Base-by-base conservation (phyloP, 2,888 invertebrate genomes). In the Omphaloscelis lunosa region DNA sequence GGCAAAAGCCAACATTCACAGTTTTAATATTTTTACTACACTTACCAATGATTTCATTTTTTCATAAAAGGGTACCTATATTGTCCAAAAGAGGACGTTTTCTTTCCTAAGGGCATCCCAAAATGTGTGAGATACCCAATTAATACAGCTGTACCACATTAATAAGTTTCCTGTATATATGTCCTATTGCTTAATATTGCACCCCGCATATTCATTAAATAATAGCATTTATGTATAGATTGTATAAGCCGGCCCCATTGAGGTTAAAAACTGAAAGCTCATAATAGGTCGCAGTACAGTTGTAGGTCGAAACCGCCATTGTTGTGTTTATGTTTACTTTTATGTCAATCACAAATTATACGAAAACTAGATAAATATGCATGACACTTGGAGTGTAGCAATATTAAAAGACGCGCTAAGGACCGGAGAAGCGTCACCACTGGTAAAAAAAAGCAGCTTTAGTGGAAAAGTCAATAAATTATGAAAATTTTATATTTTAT, bases 1-100 rank as follows among this genome's bases (percentile, higher is more conserved):
- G 79, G 53, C 79, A 80, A 78, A 65, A 73, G 73, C 73, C 78
- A 39, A 27, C 58, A 53, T 34, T 78, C 15, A 69, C 41, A 80
- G n/a, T 62, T 62, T 34, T n/a, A 79, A 77, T 48, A 65, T 34
- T 62, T 79, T n/a, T 39, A 62, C 34, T 59, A 80, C 20, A 67
- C 15, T n/a, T 80, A 53, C 17, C 8, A 48, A 56, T 41, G 4
- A 45, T 56, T 62, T 66, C 6, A 77, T 61, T 45, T 68, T n/a
- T 34, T 51, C 17, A 51, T 34, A 45, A 53, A 75, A 72, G 11
- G 39, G 23, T 17, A 48, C n/a, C 6, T n/a, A 34, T 11, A n/a
- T 53, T 62, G 17, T 56, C 56, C 71, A 56, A 48, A 39, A 68
- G 27, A 51, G 23, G 34, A 79, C 20, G 29, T 72, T 65, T 78